These are phyloP conservation scores for Rousettus leschenaultii DNA, from an alignment of 2,113 vertebrate species.

Conservation along the genomic window DNA sequence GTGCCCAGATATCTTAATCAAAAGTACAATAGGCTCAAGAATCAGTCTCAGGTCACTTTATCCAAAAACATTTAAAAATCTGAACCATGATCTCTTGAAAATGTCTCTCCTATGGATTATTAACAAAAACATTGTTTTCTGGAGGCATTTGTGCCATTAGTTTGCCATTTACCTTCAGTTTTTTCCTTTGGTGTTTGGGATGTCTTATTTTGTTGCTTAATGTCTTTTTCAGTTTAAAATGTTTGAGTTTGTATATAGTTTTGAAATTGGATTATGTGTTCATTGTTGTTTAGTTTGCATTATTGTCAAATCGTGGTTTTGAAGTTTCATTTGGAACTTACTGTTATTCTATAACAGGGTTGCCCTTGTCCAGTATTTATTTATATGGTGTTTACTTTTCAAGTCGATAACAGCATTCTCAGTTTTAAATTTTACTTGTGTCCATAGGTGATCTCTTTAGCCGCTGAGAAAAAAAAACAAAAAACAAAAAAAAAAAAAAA, in stretches of 20 bases:
- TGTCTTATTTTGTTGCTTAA: conserved; percentile 68
- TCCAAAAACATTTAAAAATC: conserved; percentile 67
- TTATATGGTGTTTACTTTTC: conserved; percentile 75
- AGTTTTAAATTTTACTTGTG: conserved; percentile 70
- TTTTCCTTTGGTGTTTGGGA: conserved; percentile 70
- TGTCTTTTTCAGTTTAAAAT: conserved; percentile 71
- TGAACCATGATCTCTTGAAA: conserved; percentile 52
- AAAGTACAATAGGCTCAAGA: conserved; percentile 64
- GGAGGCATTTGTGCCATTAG: conserved; percentile 72
- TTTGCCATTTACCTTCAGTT: conserved; percentile 69
- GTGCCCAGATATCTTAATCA: conserved; percentile 43
- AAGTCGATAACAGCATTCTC: conserved; percentile 72
- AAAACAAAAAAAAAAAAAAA: too few relatives aligned
- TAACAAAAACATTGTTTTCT: conserved; percentile 64
- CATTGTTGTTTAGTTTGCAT: conserved; percentile 69
- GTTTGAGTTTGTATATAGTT: conserved; percentile 81
- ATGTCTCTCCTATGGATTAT: conserved; percentile 61
- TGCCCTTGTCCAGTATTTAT: conserved; percentile 80
- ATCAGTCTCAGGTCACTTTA: conserved; percentile 73
- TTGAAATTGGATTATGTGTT: conserved; percentile 77
- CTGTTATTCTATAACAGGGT: conserved; percentile 76
- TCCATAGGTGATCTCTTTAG: conserved; percentile 72
- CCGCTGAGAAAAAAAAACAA: conserved; percentile 63
- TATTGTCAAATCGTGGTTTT: conserved; percentile 79
- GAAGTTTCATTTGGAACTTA: conserved; percentile 77